Base-by-base conservation (phyloP, 1,140 invertebrate genomes). In the Oedothorax gibbosus region DNA sequence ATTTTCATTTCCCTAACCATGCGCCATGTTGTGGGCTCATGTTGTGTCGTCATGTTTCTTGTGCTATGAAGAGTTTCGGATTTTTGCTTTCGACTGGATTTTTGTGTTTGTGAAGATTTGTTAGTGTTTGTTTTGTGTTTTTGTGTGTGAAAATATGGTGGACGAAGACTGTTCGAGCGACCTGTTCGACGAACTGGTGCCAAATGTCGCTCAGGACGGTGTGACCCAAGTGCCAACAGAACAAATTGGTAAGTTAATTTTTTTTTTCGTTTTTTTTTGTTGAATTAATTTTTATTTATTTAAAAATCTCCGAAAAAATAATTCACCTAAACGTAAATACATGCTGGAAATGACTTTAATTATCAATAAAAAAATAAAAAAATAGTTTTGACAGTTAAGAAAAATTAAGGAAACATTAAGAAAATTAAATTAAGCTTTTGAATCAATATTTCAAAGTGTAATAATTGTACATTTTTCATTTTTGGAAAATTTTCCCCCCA, bases 231-330 rank as follows among this genome's bases (percentile, higher is more conserved):
- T 82, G 80, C 80, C 80, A 82, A 82, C 69, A 14, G 80, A 82
- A 64, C 80, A 56, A 60, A 82, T 82, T 3, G 68, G 80, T 82
- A 73, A 73, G 80, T 57, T n/a, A n/a, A n/a, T n/a, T n/a, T n/a
- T n/a, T n/a, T n/a, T n/a, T 66, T 20, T 66, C 49, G 18, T 20
- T 21, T 12, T 66, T 20, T 18, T 66, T 10, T 66, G 18, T 60
- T 8, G 18, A n/a, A 10, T 62, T n/a, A 9, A 62, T 62, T 7
- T 62, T 62, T 11, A 6, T 11, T 7, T 62, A 62, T 7, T n/a
- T 18, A 7, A 62, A 18, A 66, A 66, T 2, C 35, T 35, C 35
- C 35, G 35, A 35, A 5, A 2, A 35, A 35, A n/a, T n/a, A 35
- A 35, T 35, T 5, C 35, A 35, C 35, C 35, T 35, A 35, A 35